A percentile compares a stretch with the other conserved stretches of the same genome.
phyloP scores from a whole-genome alignment of 2,888 invertebrate species.

The Drosophila lacicola region DNA sequence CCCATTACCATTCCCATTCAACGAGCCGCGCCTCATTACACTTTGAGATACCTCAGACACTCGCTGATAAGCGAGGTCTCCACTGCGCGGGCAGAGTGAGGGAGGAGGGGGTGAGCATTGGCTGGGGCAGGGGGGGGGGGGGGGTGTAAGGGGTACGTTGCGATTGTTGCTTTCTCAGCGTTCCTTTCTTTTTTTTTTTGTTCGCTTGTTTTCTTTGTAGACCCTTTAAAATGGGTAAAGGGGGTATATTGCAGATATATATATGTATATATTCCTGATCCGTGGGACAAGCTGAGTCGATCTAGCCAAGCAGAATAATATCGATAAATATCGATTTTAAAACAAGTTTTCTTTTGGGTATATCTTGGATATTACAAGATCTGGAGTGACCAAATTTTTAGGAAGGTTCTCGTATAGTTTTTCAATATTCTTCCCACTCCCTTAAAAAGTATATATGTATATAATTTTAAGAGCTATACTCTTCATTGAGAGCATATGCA shows the following conservation, averaged over 20 bases:
- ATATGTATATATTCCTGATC: no score
- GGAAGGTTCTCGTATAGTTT: no score
- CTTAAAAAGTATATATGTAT: no score
- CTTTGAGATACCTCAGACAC: slow-evolving; percentile 47
- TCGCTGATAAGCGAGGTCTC: slow-evolving; percentile 39
- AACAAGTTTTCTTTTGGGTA: no score
- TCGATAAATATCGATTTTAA: no score
- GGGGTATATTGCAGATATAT: background rate
- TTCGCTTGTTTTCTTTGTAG: background rate
- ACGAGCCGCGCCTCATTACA: slow-evolving; percentile 59
- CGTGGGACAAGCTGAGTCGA: no score
- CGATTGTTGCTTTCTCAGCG: slow-evolving; percentile 57
- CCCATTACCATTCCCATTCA: slow-evolving; percentile 17
- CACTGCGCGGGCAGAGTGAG: background rate
- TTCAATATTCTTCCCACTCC: no score
- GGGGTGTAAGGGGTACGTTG: slow-evolving; percentile 1
- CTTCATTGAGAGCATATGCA: no score
- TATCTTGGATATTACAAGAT: no score
- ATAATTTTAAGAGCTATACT: no score
- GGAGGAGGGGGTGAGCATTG: background rate
- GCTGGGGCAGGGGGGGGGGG: background rate
- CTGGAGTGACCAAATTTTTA: no score
- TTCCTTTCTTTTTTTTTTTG: slow-evolving; percentile 8
- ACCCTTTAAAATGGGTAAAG: background rate
- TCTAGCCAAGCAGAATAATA: no score